Evolutionary conservation across 2,113 vertebrate species (phyloP), one percentile per base, ranked within the genome.

Genomic region (Illadopsis cleaveri): DNA sequence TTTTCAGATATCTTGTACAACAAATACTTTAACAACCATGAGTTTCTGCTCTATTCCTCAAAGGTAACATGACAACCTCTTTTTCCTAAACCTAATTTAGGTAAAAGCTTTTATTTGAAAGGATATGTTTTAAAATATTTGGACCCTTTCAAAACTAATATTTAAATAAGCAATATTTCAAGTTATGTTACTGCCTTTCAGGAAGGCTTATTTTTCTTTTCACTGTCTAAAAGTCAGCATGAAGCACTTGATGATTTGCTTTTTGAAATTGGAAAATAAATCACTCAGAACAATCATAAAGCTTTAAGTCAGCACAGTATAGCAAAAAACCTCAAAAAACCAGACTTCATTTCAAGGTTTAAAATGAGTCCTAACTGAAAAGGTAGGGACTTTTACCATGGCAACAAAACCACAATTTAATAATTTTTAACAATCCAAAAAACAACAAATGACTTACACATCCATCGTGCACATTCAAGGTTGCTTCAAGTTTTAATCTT

Each of bases 401-500:
- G 33, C 53, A 94, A 60, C 6, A 13, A 92, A 92, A 66, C 31
- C 13, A 44, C 12, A 84, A 57, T 54, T 86, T 28, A 78, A 73
- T 10, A 50, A 20, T 37, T 48, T 88, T 75, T 61, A 93, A 71
- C 31, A 76, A 89, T 70, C 11, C 45, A 57, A 91, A 69, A 95
- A 50, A 30, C 73, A 86, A 65, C 28, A 82, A 79, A 50, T 95
- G 79, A 99, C 99, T 99, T 98, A 99, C 99, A 97, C 99, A 99
- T 98, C 99, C 99, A 98, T 99, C 99, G 31, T 99, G 99, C 48
- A 99, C 99, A 97, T 98, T 99, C 96, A 99, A 97, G 13, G 99
- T 99, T 84, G 99, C 98, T 98, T 99, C 99, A 97, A 99, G 99
- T 98, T 99, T 99, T 97, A 99, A 98, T 97, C 99, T 98, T 98